These are phyloP conservation scores for Discoglossus pictus DNA, from an alignment of 2,797 vertebrate genomes.

Conservation along the genomic window DNA sequence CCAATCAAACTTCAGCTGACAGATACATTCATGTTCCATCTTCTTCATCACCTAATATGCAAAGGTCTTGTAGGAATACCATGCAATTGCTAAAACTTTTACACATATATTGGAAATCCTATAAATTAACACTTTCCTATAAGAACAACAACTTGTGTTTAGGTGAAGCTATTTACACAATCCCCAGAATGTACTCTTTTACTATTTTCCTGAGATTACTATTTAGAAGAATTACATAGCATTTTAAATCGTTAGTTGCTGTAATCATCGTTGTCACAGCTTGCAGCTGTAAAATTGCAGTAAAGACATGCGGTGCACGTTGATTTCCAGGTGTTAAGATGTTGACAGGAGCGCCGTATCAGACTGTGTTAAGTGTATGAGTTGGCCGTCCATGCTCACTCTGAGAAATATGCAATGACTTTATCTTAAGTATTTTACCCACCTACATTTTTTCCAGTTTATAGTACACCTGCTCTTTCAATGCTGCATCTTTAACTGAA, in stretches of 20 bases:
- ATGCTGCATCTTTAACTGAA: background rate
- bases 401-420: background rate
- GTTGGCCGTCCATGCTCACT: background rate
- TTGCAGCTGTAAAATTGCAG: background rate
- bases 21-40: too few relatives aligned
- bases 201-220: too few relatives aligned
- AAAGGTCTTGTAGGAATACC: too few relatives aligned
- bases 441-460: background rate
- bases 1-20: too few relatives aligned
- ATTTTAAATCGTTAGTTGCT: background rate
- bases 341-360: background rate
- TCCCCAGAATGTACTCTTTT: too few relatives aligned
- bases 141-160: too few relatives aligned
- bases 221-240: background rate
- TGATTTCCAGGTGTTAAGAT: background rate
- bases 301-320: background rate
- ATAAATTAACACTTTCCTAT: too few relatives aligned
- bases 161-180: too few relatives aligned
- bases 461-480: background rate
- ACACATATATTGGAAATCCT: too few relatives aligned
- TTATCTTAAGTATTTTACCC: background rate
- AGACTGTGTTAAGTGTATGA: conserved; percentile 9
- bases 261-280: background rate
- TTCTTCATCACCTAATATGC: too few relatives aligned
- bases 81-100: too few relatives aligned